Conservation (phyloP, 2,113 vertebrate species). For the Pseudopodoces humilis region DNA sequence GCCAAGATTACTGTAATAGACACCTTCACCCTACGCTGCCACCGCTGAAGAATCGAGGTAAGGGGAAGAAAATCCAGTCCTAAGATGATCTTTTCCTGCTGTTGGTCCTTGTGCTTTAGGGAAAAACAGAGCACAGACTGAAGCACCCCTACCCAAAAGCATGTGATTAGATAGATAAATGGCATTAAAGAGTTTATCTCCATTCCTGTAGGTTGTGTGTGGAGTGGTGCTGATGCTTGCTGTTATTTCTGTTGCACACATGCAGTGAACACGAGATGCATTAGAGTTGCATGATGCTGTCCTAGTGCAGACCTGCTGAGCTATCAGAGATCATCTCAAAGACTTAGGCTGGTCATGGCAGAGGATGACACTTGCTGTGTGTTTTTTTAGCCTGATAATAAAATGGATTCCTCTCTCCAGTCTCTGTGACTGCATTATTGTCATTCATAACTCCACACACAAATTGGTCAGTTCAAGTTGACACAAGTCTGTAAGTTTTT, state of each 20-base stretch:
- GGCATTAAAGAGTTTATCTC: neutral
- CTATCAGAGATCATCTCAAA: neutral
- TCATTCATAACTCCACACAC: neutral
- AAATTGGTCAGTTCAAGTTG: neutral
- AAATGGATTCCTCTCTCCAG: neutral
- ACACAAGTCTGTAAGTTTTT: neutral
- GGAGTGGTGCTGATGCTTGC: neutral
- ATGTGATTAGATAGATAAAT: neutral
- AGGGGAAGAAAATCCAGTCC: neutral
- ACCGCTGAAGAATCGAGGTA: slow-evolving; percentile 84
- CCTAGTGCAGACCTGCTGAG: neutral
- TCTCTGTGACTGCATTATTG: neutral
- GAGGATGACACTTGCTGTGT: neutral
- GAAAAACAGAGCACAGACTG: neutral
- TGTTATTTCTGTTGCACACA: neutral
- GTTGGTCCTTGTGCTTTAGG: neutral
- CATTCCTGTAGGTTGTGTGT: neutral
- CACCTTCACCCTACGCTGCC: slow-evolving; percentile 90
- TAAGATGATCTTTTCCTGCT: neutral
- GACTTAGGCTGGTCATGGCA: neutral
- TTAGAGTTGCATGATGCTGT: accelerated
- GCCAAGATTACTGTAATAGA: slow-evolving; percentile 91
- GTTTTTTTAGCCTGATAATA: neutral
- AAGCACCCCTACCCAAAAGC: neutral
- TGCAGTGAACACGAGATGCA: accelerated